Evolutionary conservation across 1,140 invertebrate genomes (phyloP), one percentile per base, ranked within the genome.

Genomic region (Drosophila lini): DNA sequence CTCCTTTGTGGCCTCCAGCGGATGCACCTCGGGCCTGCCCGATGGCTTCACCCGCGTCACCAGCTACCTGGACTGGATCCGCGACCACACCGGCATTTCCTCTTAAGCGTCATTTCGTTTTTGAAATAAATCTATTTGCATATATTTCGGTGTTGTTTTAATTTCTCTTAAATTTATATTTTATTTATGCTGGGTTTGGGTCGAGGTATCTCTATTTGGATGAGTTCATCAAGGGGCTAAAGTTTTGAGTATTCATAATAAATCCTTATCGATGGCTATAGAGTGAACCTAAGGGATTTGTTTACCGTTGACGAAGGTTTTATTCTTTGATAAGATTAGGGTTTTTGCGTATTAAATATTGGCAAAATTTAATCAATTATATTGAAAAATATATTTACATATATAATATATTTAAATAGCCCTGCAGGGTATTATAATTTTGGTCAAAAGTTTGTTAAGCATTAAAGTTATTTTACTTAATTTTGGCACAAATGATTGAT

Each of bases 41-140:
- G 90, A 92, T 56, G 94, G 92, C 10, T 94, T 92, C 74, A 92
- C 92, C 3, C 92, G 94, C 58, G 88, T 94, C 47, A 93, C 93
- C n/a, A 91, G 80, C 56, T 94, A 92, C 76, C 78, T 94, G 55
- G 80, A 92, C 65, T 94, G 94, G 94, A 93, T 94, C 45, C 70
- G 73, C 7, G 77, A 80, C 32, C 55, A 80, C 45, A 78, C 80
- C 65, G 81, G 81, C 45, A 65, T 85, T 10, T 60, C 68, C 44
- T 80, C 78, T n/a, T 59, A 69, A 63, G 19, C 42, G 34, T 28
- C 3, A 2, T 22, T 22, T 13, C 42, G 11, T 22, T 22, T 13
- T 45, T 45, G 10, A 45, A 45, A 45, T 45, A 45, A 45, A 47
- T 25, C 22, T 13, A n/a, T 16, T 36, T 61, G 59, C 44, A 16